phyloP scores from a whole-genome alignment of 1,140 invertebrate genomes.

The Solenopsis fugax region DNA sequence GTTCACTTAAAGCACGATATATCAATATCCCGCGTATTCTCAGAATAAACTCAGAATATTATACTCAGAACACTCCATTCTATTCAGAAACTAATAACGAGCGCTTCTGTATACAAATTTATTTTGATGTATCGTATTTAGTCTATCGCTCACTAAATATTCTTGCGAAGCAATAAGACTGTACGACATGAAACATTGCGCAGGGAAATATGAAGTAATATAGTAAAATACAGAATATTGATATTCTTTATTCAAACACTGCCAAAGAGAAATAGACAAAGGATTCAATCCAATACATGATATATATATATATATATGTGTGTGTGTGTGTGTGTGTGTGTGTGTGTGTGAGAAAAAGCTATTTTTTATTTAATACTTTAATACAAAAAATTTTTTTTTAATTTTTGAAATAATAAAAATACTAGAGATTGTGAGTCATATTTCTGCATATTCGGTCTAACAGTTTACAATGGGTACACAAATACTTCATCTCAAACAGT shows the following conservation, averaged over 20 bases:
- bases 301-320: background rate
- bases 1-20: background rate
- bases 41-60: background rate
- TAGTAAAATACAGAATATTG: conserved; percentile 6
- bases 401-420: background rate
- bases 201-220: conserved; percentile 25
- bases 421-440: background rate
- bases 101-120: background rate
- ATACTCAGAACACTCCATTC: background rate
- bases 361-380: background rate
- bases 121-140: conserved; percentile 1
- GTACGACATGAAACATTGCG: background rate
- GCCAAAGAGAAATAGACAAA: background rate
- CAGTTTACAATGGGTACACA: background rate
- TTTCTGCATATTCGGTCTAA: background rate
- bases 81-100: conserved; percentile 11
- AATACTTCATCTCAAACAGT: conserved; percentile 9
- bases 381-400: background rate
- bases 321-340: no score
- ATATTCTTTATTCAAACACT: conserved; percentile 17
- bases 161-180: background rate
- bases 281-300: background rate
- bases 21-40: background rate
- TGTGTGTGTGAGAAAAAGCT: background rate
- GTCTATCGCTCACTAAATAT: background rate